phyloP scores from a whole-genome alignment of 2,888 invertebrate genomes.

The Linnaemya tessellans region DNA sequence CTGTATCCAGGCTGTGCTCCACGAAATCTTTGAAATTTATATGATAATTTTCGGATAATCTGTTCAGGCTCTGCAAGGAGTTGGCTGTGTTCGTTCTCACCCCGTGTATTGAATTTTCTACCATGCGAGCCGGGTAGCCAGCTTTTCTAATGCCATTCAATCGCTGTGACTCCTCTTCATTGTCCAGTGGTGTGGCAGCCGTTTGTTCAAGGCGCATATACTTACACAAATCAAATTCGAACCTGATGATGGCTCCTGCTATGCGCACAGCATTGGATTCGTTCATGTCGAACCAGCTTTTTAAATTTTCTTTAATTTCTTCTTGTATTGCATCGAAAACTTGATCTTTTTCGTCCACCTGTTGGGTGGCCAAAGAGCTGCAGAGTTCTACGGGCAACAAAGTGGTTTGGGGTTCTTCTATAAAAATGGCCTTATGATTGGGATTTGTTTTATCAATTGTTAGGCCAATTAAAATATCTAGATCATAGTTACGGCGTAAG shows the following conservation, averaged over 20 bases:
- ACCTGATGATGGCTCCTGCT: conserved; percentile 78
- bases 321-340: conserved; percentile 75
- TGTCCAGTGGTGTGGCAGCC: conserved; percentile 25
- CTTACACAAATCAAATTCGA: conserved; percentile 79
- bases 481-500: conserved; percentile 76
- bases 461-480: conserved; percentile 80
- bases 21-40: conserved; percentile 79
- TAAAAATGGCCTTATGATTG: conserved; percentile 76
- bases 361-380: conserved; percentile 72
- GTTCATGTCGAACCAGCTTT: conserved; percentile 77
- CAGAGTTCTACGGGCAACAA: conserved; percentile 78
- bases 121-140: conserved; percentile 45
- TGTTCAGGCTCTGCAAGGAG: conserved; percentile 72
- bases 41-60: conserved; percentile 69
- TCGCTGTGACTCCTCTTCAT: not conserved
- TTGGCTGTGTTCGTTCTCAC: conserved; percentile 66
- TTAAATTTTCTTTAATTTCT: conserved; percentile 77
- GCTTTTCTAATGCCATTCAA: conserved; percentile 6
- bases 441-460: conserved; percentile 77
- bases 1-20: conserved; percentile 75
- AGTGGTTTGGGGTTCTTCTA: conserved; percentile 78
- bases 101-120: conserved; percentile 69
- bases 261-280: conserved; percentile 75
- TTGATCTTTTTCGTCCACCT: conserved; percentile 72
- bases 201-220: conserved; percentile 75